Evolutionary conservation across 2,888 invertebrate species (phyloP).

Genomic region (Parnassius smintheus): DNA sequence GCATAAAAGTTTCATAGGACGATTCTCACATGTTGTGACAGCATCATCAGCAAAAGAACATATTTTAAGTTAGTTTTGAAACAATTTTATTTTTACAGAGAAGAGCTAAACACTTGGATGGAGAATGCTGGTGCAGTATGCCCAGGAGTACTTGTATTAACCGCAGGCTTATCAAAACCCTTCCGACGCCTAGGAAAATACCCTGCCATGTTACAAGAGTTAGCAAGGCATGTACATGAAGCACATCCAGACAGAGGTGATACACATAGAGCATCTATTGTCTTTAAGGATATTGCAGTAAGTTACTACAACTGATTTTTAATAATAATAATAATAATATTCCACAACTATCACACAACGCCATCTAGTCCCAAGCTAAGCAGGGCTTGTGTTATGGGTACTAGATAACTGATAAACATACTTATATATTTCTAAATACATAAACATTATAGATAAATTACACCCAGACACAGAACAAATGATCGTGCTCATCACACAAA

Average conservation of each 20-base stretch:
- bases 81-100: conserved; percentile 61
- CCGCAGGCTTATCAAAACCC: conserved; percentile 96
- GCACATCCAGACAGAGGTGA: conserved; percentile 97
- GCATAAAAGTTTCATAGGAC: no score
- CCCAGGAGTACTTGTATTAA: conserved; percentile 93
- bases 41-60: no score
- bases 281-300: conserved; percentile 97
- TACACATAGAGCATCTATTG: conserved; percentile 95
- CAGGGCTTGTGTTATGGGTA: no score
- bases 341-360: no score
- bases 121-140: conserved; percentile 92
- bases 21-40: no score
- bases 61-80: neutral
- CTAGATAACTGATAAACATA: no score
- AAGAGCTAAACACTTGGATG: conserved; percentile 92
- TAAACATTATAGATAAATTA: no score
- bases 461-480: no score
- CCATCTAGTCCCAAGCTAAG: no score
- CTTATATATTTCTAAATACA: no score
- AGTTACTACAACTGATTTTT: conserved; percentile 45
- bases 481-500: no score
- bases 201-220: conserved; percentile 95
- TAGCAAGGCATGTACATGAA: conserved; percentile 97
- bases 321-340: no score
- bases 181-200: conserved; percentile 97